Conservation (phyloP, 2,888 invertebrate genomes). For the Sarcophaga rosellei region DNA sequence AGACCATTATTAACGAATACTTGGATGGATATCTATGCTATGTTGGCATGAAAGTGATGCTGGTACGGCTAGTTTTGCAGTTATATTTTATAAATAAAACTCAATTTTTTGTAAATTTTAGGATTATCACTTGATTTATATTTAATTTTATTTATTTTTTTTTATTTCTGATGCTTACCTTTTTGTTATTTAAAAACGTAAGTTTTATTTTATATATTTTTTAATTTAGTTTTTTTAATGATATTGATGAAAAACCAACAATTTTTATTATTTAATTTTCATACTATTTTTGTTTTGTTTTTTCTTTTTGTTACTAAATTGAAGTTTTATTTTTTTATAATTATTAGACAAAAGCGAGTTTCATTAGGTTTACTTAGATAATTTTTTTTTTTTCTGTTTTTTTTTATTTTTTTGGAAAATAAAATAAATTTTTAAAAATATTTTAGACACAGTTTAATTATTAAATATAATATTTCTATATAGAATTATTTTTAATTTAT, state of each 20-base stretch:
- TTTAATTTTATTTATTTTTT: conserved; percentile 50
- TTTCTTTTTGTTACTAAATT: conserved; percentile 43
- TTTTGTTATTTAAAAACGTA: conserved; percentile 15
- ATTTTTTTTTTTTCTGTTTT: conserved; percentile 12
- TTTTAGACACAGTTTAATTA: conserved; percentile 52
- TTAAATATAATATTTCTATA: conserved; percentile 26
- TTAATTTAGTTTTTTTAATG: conserved; percentile 21
- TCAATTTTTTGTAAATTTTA: background rate
- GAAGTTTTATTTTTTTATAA: conserved; percentile 25
- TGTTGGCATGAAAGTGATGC: too few relatives aligned
- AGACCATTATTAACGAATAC: too few relatives aligned
- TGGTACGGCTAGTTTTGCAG: background rate
- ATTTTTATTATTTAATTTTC: conserved; percentile 21
- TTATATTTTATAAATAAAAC: background rate
- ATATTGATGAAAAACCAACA: conserved; percentile 58
- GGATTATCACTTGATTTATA: conserved; percentile 59
- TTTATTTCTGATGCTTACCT: conserved; percentile 42
- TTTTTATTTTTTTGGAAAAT: conserved; percentile 47
- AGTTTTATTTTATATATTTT: conserved; percentile 1
- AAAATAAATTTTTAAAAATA: conserved; percentile 49
- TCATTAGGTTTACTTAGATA: background rate
- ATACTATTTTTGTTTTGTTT: background rate
- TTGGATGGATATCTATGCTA: too few relatives aligned
- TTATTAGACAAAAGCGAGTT: conserved; percentile 57
- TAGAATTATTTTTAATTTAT: conserved; percentile 44